phyloP scores from a whole-genome alignment of 2,113 vertebrate genomes.

The Sinocyclocheilus anshuiensis region DNA sequence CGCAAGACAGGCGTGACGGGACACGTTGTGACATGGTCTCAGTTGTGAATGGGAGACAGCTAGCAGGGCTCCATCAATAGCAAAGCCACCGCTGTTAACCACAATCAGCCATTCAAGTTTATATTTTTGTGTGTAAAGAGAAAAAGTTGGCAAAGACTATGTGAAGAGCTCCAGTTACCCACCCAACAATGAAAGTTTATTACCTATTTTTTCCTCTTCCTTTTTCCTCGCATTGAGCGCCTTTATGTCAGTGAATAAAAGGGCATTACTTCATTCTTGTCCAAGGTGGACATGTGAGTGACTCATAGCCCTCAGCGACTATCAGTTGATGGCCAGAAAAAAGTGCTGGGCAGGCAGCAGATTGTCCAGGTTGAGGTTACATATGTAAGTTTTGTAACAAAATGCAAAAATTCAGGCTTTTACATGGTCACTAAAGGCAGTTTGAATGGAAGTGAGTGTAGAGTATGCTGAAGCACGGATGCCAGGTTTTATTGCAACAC shows the following conservation, averaged over 20 bases:
- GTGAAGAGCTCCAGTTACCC: slow-evolving; percentile 58
- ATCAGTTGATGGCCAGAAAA: slow-evolving; percentile 1
- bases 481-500: neutral
- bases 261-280: slow-evolving; percentile 68
- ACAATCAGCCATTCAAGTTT: slow-evolving; percentile 52
- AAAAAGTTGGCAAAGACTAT: slow-evolving; percentile 51
- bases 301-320: slow-evolving; percentile 52
- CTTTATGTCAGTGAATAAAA: slow-evolving; percentile 63
- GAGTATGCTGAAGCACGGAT: neutral
- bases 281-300: slow-evolving; percentile 57
- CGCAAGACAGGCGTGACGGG: slow-evolving; percentile 47
- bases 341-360: neutral
- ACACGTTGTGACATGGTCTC: slow-evolving; percentile 20
- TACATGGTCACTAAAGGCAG: neutral
- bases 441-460: neutral
- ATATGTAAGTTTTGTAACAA: neutral
- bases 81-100: slow-evolving; percentile 31
- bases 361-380: neutral
- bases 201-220: slow-evolving; percentile 52
- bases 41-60: slow-evolving; percentile 33
- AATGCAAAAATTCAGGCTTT: neutral
- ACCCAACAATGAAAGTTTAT: slow-evolving; percentile 60
- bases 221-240: slow-evolving; percentile 32
- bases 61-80: slow-evolving; percentile 47
- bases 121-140: slow-evolving; percentile 42